phyloP scores from a whole-genome alignment of 2,113 vertebrate species.

The Eptesicus fuscus region DNA sequence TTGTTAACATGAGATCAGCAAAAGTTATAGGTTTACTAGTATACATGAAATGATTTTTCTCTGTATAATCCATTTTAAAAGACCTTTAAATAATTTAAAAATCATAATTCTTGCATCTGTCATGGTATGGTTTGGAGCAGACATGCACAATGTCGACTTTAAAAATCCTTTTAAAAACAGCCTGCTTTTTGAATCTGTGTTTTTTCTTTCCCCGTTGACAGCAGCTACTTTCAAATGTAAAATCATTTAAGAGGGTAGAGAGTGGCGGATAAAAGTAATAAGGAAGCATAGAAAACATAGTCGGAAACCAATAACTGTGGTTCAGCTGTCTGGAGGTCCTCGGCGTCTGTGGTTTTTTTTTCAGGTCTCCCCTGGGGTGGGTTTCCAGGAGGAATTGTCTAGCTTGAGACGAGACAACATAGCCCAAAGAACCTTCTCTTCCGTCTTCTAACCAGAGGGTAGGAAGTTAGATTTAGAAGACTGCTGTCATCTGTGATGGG shows the following conservation, averaged over 20 bases:
- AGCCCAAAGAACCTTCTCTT: constrained; percentile 98
- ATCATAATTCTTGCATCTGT: constrained; percentile 73
- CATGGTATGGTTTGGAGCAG: constrained; percentile 73
- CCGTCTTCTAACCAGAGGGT: constrained; percentile 94
- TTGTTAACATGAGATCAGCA: constrained; percentile 75
- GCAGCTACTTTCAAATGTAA: constrained; percentile 73
- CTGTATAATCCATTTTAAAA: constrained; percentile 72
- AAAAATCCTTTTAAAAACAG: constrained; percentile 76
- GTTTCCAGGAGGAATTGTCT: constrained; percentile 77
- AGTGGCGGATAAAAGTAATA: constrained; percentile 75
- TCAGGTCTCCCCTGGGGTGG: constrained; percentile 75
- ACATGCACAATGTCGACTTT: constrained; percentile 77
- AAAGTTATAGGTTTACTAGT: constrained; percentile 75
- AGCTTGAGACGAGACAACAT: constrained; percentile 97
- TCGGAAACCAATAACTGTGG: constrained; percentile 83
- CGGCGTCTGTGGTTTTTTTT: constrained; percentile 77
- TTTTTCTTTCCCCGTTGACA: constrained; percentile 55
- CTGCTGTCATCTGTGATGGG: constrained; percentile 93
- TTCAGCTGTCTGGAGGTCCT: constrained; percentile 81
- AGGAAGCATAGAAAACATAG: constrained; percentile 86
- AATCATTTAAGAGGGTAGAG: constrained; percentile 68
- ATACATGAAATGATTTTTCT: constrained; percentile 80
- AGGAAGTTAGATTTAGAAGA: constrained; percentile 96
- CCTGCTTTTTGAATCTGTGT: constrained; percentile 66
- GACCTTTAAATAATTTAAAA: constrained; percentile 75